Percentiles rank a stretch among this genome's conserved stretches.
These are phyloP conservation scores for Leptosomus discolor DNA, from an alignment of 2,113 vertebrate species.

Conservation along the genomic window DNA sequence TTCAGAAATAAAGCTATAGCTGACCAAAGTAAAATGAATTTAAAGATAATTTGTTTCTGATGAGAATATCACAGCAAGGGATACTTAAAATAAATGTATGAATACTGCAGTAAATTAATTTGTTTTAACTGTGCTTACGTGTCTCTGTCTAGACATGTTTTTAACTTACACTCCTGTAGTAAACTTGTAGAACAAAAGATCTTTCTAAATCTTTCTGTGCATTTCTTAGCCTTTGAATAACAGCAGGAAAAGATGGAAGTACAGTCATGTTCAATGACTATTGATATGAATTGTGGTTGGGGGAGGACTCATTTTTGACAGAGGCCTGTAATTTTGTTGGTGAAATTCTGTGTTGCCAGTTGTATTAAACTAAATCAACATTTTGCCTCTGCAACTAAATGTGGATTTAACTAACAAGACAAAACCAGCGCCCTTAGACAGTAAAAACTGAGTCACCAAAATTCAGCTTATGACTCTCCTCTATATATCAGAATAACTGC, in stretches of 20 bases:
- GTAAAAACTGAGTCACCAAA: neutral
- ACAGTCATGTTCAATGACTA: neutral
- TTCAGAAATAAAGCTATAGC: neutral
- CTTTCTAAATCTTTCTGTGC: neutral
- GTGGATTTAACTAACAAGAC: neutral
- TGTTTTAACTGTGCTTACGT: neutral
- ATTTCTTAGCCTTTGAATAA: neutral
- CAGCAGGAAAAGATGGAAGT: neutral
- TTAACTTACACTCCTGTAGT: neutral
- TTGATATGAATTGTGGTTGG: neutral
- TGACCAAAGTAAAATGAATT: neutral
- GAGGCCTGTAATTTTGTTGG: neutral
- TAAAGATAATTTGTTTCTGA: neutral
- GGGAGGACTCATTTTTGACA: neutral
- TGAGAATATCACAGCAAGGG: neutral
- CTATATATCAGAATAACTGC: neutral
- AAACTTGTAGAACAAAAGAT: neutral
- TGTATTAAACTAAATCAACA: neutral
- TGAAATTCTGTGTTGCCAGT: neutral
- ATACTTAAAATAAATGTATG: neutral
- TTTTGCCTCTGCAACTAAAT: neutral
- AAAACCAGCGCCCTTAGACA: neutral
- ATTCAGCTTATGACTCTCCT: neutral
- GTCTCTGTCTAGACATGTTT: neutral
- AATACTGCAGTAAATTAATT: neutral